A percentile compares a stretch with the other conserved stretches of the same genome.
Evolutionary conservation across 2,888 invertebrate species (phyloP).

Genomic region (Serripes groenlandicus): DNA sequence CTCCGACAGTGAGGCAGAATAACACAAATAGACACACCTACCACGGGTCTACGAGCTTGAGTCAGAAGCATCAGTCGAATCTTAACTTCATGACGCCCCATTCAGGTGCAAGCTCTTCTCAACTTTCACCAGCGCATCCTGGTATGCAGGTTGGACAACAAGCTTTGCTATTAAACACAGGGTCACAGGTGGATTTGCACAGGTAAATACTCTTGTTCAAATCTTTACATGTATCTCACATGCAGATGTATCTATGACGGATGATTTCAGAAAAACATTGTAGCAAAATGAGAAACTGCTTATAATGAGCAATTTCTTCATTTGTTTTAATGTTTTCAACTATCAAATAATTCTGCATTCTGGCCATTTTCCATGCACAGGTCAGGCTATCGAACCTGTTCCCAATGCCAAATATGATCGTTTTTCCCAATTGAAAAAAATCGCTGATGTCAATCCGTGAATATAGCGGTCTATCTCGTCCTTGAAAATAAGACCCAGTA

Average conservation of each 20-base stretch:
- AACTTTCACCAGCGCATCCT: slow-evolving; percentile 80
- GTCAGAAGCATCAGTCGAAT: slow-evolving; percentile 70
- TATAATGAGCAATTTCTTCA: not conserved
- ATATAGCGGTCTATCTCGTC: too few species aligned
- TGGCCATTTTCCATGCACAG: too few species aligned
- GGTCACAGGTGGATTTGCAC: slow-evolving; percentile 79
- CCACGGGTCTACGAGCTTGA: slow-evolving; percentile 68
- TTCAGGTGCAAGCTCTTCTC: slow-evolving; percentile 71
- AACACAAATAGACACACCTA: slow-evolving; percentile 69
- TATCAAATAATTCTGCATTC: too few species aligned
- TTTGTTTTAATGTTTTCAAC: not conserved
- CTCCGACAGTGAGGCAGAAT: slow-evolving; percentile 79
- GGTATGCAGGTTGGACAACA: slow-evolving; percentile 79
- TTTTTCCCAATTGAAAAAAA: too few species aligned
- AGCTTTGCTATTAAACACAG: slow-evolving; percentile 78
- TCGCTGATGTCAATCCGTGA: too few species aligned
- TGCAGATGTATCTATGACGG: too few species aligned
- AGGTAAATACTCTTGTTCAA: slow-evolving; percentile 77
- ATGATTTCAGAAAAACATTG: not conserved
- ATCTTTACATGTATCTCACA: too few species aligned
- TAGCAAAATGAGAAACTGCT: not conserved
- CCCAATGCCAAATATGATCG: too few species aligned
- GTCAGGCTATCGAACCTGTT: too few species aligned
- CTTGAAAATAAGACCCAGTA: too few species aligned
- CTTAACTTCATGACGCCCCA: slow-evolving; percentile 72